Evolutionary conservation across 1,140 invertebrate species (phyloP).

Genomic region (Drosophila setifemur): DNA sequence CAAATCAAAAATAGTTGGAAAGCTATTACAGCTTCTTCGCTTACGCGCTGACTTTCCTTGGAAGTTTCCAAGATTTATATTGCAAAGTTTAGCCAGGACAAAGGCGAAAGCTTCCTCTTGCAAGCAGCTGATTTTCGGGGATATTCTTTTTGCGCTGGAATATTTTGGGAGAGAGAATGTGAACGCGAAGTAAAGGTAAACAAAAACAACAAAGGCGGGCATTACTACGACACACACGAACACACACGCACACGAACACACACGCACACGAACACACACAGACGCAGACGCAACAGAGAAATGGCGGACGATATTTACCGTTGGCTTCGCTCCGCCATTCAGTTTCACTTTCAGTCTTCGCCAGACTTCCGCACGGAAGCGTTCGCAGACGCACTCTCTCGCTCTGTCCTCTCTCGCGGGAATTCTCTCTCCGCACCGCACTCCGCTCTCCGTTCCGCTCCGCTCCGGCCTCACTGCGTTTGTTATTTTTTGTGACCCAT

Average conservation of each 20-base stretch:
- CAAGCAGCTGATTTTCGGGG: constrained; percentile 45
- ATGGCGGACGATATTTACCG: constrained; percentile 40
- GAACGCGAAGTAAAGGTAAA: background rate
- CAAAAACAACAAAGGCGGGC: constrained; percentile 24
- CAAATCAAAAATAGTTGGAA: too few species aligned
- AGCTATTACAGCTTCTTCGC: too few species aligned
- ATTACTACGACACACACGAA: constrained; percentile 12
- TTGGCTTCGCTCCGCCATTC: constrained; percentile 41
- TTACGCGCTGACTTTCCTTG: too few species aligned
- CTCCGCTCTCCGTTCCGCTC: constrained; percentile 14
- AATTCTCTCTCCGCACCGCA: constrained; percentile 8
- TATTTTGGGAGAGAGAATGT: constrained; percentile 20
- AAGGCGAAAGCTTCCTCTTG: background rate
- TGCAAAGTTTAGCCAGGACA: constrained; percentile 12
- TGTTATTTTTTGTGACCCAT: constrained; percentile 15
- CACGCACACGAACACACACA: constrained; percentile 18
- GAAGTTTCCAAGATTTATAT: background rate
- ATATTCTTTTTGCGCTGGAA: too few species aligned
- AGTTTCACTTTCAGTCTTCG: constrained; percentile 76
- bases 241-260: constrained; percentile 3
- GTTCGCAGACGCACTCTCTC: constrained; percentile 65
- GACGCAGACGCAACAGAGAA: constrained; percentile 45
- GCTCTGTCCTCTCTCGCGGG: constrained; percentile 25
- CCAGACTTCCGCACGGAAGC: constrained; percentile 75
- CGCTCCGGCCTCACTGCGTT: background rate